phyloP scores from a whole-genome alignment of 2,888 invertebrate genomes.

The Tachystola acroxantha region DNA sequence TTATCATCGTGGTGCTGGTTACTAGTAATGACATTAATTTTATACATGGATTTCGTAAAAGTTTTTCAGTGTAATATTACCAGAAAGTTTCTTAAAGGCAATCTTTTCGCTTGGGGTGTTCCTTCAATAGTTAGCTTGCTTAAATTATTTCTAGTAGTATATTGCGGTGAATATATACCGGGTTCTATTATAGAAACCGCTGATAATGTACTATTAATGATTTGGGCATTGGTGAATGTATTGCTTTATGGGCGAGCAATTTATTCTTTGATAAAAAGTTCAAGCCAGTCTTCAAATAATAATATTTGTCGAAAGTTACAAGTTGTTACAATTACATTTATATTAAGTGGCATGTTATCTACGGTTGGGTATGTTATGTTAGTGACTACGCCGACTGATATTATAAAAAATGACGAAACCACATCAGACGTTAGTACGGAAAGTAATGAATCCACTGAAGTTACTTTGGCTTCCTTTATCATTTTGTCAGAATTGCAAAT shows the following conservation, averaged over 20 bases:
- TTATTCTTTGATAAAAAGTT: not conserved
- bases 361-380: too few species aligned
- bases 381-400: too few species aligned
- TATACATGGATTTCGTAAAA: not conserved
- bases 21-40: not conserved
- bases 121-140: not conserved
- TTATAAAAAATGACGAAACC: too few species aligned
- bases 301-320: slow-evolving; percentile 1
- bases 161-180: too few species aligned
- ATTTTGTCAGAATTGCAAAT: too few species aligned
- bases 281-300: not conserved
- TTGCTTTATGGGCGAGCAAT: not conserved
- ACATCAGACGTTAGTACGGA: too few species aligned
- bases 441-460: too few species aligned
- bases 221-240: not conserved
- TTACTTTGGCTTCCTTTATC: too few species aligned
- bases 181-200: too few species aligned
- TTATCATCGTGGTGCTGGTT: not conserved
- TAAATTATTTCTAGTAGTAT: too few species aligned
- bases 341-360: not conserved
- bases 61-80: not conserved
- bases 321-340: slow-evolving; percentile 2
- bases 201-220: too few species aligned
- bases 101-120: not conserved
- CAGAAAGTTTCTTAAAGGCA: not conserved